These are phyloP conservation scores for Ectobius pallidus DNA, from an alignment of 2,888 invertebrate species.

Conservation along the genomic window DNA sequence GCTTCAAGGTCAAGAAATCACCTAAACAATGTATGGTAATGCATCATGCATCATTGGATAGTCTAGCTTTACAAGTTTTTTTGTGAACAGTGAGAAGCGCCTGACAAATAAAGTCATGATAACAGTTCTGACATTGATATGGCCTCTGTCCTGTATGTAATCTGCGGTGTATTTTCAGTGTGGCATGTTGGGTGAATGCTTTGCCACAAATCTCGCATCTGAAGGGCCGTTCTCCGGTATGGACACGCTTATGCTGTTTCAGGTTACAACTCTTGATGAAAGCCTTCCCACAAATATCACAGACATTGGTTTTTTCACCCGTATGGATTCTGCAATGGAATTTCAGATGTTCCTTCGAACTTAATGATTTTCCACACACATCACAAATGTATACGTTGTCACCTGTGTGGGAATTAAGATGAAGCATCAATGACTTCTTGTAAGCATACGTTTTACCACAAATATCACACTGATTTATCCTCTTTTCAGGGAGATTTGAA, in stretches of 20 bases:
- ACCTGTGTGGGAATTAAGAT: conserved; percentile 36
- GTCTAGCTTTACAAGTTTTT: conserved; percentile 40
- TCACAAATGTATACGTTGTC: conserved; percentile 36
- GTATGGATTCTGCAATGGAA: conserved; percentile 47
- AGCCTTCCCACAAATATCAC: conserved; percentile 46
- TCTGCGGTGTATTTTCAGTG: conserved; percentile 59
- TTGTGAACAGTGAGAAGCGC: conserved; percentile 56
- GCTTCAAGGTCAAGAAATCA: too few relatives aligned
- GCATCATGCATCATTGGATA: too few relatives aligned
- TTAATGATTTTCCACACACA: conserved; percentile 43
- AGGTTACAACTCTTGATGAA: conserved; percentile 56
- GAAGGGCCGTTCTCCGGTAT: conserved; percentile 60
- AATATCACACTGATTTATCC: conserved; percentile 50
- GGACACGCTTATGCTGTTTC: conserved; percentile 56
- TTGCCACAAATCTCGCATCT: conserved; percentile 58
- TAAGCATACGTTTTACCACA: conserved; percentile 47
- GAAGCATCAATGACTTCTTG: conserved; percentile 33
- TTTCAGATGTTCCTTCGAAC: conserved; percentile 46
- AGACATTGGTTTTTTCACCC: conserved; percentile 47
- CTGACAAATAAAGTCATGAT: conserved; percentile 56
- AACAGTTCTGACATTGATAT: conserved; percentile 55
- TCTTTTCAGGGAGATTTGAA: conserved; percentile 45
- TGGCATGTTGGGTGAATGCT: conserved; percentile 60
- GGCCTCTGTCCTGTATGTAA: conserved; percentile 58
- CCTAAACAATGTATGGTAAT: too few relatives aligned